These are phyloP conservation scores for Trichogramma evanescens DNA, from an alignment of 2,888 invertebrate genomes.

Conservation along the genomic window DNA sequence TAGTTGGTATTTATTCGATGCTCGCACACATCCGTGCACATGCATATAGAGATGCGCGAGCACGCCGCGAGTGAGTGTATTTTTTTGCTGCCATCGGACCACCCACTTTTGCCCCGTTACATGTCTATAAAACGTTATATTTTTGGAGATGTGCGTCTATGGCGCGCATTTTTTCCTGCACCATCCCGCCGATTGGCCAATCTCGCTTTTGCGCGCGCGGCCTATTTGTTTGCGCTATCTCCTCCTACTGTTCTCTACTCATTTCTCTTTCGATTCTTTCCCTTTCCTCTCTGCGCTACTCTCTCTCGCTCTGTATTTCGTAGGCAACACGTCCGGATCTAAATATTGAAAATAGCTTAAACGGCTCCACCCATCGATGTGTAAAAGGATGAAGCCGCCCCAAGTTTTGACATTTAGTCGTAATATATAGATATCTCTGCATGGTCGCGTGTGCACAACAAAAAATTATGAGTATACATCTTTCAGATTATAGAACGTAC, in stretches of 20 bases:
- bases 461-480: too few species aligned
- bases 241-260: neutral
- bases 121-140: too few species aligned
- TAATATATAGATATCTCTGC: too few species aligned
- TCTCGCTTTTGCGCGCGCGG: neutral
- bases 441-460: too few species aligned
- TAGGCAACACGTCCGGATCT: neutral
- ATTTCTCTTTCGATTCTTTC: neutral
- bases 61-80: too few species aligned
- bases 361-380: too few species aligned
- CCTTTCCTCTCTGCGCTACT: neutral
- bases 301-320: neutral
- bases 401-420: too few species aligned
- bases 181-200: slow-evolving; percentile 35
- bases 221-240: neutral
- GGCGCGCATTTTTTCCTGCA: slow-evolving; percentile 33
- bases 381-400: too few species aligned
- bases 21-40: too few species aligned
- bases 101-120: slow-evolving; percentile 29
- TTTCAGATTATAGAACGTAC: neutral
- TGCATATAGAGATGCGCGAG: too few species aligned
- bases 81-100: slow-evolving; percentile 24
- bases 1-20: too few species aligned
- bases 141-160: slow-evolving; percentile 33
- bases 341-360: neutral